Base-by-base conservation (phyloP, 2,888 invertebrate species). In the Drosophila greeni region DNA sequence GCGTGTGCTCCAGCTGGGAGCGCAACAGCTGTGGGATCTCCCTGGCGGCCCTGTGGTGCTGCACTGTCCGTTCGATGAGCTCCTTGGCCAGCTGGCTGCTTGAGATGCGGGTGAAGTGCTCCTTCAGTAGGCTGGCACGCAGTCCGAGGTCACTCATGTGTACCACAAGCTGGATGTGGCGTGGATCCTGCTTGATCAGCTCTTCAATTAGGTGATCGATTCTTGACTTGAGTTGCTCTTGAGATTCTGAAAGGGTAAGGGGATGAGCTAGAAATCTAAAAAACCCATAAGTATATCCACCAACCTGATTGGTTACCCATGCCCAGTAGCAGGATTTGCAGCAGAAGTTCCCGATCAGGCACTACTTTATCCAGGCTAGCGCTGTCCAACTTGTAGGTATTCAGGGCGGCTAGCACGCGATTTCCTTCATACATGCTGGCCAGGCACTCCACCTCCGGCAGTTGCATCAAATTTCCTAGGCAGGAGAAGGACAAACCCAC, bases 1-100 rank as follows among this genome's bases (percentile, higher is more conserved):
- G 89, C 90, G 92, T 92, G 47, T 90, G 88, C 20, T 90, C 89
- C 73, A 93, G 89, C 48, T 89, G 84, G 1, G 70, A 56, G 20
- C 86, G 81, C 26, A 88, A 45, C 9, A 70, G 54, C 0, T 61
- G 42, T 8, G 87, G 88, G 87, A 86, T 90, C 0, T 39, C 51
- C 79, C 74, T 87, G 80, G 70, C 88, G 58, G 80, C 90, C 85
- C 85, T 90, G 85, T 82, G 91, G 86, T 88, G 91, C 57, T 88
- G 88, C 69, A 93, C 89, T 36, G 87, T 87, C 16, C 87, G 86
- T 65, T 90, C 90, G 45, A 88, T 87, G 2, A 88, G 69, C 53
- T 85, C 84, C 43, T 85, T 85, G 3, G 87, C 87, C 40, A 87
- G 47, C 12, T 84, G 78, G 7, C 85, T 86, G 59, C 87, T 87